phyloP scores from a whole-genome alignment of 1,140 invertebrate species.

The Tetramorium simillimum region DNA sequence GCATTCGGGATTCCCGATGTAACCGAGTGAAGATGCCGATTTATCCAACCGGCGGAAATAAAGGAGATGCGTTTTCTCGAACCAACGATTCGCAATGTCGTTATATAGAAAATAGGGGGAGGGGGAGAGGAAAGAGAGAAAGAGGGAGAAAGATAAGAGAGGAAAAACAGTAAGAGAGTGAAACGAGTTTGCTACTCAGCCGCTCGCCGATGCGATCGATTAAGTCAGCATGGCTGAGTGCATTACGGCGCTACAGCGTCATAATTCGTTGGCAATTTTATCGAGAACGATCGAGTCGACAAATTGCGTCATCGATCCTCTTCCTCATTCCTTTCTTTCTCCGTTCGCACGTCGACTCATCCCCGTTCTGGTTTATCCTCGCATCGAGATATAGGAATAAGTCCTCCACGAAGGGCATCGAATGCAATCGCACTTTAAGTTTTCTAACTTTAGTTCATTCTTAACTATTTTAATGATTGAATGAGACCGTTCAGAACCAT shows the following conservation, averaged over 20 bases:
- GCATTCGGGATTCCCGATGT: constrained; percentile 46
- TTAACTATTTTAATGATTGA: background rate
- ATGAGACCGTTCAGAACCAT: background rate
- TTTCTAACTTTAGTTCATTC: background rate
- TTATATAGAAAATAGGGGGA: background rate
- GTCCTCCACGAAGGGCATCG: background rate
- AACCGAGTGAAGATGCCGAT: constrained; percentile 53
- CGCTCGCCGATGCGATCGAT: constrained; percentile 53
- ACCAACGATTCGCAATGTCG: constrained; percentile 41
- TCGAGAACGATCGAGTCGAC: constrained; percentile 55
- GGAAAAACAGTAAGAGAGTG: constrained; percentile 27
- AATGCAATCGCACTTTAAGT: background rate
- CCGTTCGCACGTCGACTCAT: constrained; percentile 1
- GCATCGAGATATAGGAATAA: background rate
- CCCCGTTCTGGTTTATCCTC: constrained; percentile 6
- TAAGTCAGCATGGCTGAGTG: constrained; percentile 57
- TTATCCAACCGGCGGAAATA: constrained; percentile 44
- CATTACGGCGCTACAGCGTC: constrained; percentile 45
- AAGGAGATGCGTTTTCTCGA: constrained; percentile 58
- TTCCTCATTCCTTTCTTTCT: background rate
- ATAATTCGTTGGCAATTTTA: constrained; percentile 62
- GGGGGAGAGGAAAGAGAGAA: too few species aligned
- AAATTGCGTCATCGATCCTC: constrained; percentile 55
- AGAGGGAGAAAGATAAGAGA: background rate
- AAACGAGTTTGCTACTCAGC: constrained; percentile 48